Base-by-base conservation (phyloP, 2,797 vertebrate genomes). In the Podargus strigoides region DNA sequence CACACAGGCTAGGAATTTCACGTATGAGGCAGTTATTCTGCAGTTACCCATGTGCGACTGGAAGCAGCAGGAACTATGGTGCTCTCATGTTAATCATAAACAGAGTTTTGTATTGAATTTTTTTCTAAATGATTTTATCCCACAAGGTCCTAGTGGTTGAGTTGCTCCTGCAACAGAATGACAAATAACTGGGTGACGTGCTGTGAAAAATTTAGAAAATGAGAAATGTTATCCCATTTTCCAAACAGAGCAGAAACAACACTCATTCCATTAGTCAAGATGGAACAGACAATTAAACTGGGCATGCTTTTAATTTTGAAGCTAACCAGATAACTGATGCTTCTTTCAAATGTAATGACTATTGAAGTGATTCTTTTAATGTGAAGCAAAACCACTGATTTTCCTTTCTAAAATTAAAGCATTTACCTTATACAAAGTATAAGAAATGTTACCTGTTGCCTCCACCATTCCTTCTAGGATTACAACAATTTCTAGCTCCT, bases 401-500 rank as follows among this genome's bases (percentile, higher is more conserved):
- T 89, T 58, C 87, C 76, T 95, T 94, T 94, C 85, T 92, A 90
- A 96, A 94, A 95, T 86, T 23, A 95, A 96, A 94, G 93, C 78
- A 82, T 86, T 93, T 89, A 82, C 84, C 88, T 96, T 64, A 95
- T 55, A 95, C 91, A 92, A 94, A 94, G 83, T 19, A 41, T 74
- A 92, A 90, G 74, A 93, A 34, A 67, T 59, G 98, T 98, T 98
- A 99, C 99, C 99, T 98, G 99, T 99, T 87, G 99, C 99, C 97
- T 99, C 99, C 95, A 99, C 99, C 99, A 99, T 99, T 91, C 99
- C 99, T 98, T 99, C 99, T 95, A 99, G 98, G 94, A 99, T 99
- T 96, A 99, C 99, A 81, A 99, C 99, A 32, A 99, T 99, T 97
- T 99, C 99, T 97, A 99, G 96, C 86, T 99, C 99, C 90, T 99